These are phyloP conservation scores for fruit fly (Drosophila melanogaster) DNA, from an alignment of 1,140 invertebrate species.

Conservation along the genomic window DNA sequence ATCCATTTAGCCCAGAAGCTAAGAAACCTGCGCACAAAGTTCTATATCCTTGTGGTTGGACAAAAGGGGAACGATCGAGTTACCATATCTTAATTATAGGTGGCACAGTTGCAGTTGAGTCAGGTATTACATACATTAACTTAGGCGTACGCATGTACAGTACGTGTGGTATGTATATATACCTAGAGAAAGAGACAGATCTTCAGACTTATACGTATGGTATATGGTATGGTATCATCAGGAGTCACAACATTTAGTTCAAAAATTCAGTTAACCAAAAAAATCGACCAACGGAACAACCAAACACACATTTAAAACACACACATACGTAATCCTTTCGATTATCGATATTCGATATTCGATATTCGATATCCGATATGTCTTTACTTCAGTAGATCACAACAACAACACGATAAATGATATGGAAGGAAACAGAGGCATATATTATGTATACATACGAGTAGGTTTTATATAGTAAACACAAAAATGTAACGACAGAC, in stretches of 20 bases:
- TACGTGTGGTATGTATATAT: conserved; percentile 40
- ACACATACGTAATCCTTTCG: conserved; percentile 46
- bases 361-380: conserved; percentile 29
- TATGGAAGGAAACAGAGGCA: conserved; percentile 72
- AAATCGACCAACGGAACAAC: conserved; percentile 16
- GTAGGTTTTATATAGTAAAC: conserved; percentile 65
- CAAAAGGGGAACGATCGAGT: conserved; percentile 14
- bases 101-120: conserved; percentile 31
- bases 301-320: conserved; percentile 41
- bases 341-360: conserved; percentile 38
- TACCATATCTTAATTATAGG: conserved; percentile 38
- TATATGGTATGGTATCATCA: conserved; percentile 32
- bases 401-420: conserved; percentile 53
- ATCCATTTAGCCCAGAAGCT: conserved; percentile 9
- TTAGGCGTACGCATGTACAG: conserved; percentile 16
- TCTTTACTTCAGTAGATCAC: conserved; percentile 52
- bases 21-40: conserved; percentile 19
- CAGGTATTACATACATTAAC: conserved; percentile 25
- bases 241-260: conserved; percentile 51
- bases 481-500: conserved; percentile 56
- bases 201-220: conserved; percentile 50
- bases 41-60: neutral
- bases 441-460: conserved; percentile 78
- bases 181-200: conserved; percentile 52
- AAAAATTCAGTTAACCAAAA: conserved; percentile 27